phyloP scores from a whole-genome alignment of 2,888 invertebrate species.

The Drosophila histrio region DNA sequence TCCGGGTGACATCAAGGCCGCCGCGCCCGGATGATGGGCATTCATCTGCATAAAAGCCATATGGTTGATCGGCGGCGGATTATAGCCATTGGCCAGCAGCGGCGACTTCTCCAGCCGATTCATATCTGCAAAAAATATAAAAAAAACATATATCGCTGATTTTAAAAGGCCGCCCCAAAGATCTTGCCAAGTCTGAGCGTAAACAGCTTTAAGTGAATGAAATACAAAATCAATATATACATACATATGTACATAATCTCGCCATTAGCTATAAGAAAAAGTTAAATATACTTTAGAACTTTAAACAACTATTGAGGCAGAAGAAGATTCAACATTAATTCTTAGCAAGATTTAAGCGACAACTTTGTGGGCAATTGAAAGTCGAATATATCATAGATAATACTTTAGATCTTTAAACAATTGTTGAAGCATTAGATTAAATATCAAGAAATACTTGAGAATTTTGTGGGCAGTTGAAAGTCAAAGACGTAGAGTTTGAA shows the following conservation, averaged over 20 bases:
- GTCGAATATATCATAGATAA: no score
- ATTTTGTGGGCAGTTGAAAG: no score
- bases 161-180: not conserved
- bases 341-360: not conserved
- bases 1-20: conserved; percentile 93
- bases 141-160: not conserved
- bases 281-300: conserved; percentile 9
- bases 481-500: no score
- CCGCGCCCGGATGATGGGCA: conserved; percentile 90
- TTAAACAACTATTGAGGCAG: not conserved
- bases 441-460: no score
- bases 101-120: conserved; percentile 96
- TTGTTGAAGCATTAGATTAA: no score
- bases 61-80: conserved; percentile 95
- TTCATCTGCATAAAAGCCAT: conserved; percentile 97
- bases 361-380: not conserved
- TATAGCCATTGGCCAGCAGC: conserved; percentile 95
- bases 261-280: conserved; percentile 12
- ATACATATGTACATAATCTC: conserved; percentile 15
- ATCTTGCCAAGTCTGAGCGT: not conserved
- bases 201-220: not conserved
- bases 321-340: not conserved
- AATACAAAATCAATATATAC: not conserved
- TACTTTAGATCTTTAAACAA: no score
- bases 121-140: conserved; percentile 87